A percentile compares a stretch with the other conserved stretches of the same genome.
These are phyloP conservation scores for Lycia hirtaria DNA, from an alignment of 2,888 invertebrate genomes.

Conservation along the genomic window DNA sequence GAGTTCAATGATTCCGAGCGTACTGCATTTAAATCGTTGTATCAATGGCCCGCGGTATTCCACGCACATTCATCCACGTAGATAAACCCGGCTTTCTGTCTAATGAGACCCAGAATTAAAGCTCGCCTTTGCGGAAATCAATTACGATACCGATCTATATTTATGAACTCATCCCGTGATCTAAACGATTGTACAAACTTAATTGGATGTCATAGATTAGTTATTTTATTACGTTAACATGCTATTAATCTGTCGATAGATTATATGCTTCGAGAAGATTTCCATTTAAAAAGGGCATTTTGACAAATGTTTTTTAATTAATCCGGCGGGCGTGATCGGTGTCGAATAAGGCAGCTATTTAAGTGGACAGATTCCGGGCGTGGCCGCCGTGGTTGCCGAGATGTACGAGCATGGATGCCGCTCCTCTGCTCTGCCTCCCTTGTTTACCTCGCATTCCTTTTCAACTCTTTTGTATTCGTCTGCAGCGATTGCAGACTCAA, in stretches of 20 bases:
- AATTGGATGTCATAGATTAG: conserved; percentile 70
- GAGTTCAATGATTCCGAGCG: conserved; percentile 81
- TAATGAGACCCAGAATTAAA: conserved; percentile 56
- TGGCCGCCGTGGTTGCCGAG: conserved; percentile 58
- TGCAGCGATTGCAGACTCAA: conserved; percentile 46
- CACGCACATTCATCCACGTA: conserved; percentile 58
- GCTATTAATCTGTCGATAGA: conserved; percentile 64
- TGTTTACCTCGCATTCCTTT: conserved; percentile 54
- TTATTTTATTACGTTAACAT: conserved; percentile 65
- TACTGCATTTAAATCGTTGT: conserved; percentile 68
- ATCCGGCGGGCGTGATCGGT: conserved; percentile 72
- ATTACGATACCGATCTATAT: conserved; percentile 63
- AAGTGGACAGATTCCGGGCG: conserved; percentile 73
- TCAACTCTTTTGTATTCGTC: conserved; percentile 44
- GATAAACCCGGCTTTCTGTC: conserved; percentile 52
- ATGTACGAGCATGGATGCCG: conserved; percentile 49
- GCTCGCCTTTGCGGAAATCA: conserved; percentile 61
- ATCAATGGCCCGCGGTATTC: conserved; percentile 57
- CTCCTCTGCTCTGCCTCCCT: conserved; percentile 56
- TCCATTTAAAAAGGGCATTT: conserved; percentile 67
- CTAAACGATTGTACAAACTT: conserved; percentile 63
- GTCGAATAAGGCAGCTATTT: conserved; percentile 67
- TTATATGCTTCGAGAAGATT: conserved; percentile 61
- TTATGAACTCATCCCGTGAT: conserved; percentile 54
- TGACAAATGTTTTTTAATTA: conserved; percentile 79